These are phyloP conservation scores for Palloptera scutellata DNA, from an alignment of 2,888 invertebrate species.

Conservation along the genomic window DNA sequence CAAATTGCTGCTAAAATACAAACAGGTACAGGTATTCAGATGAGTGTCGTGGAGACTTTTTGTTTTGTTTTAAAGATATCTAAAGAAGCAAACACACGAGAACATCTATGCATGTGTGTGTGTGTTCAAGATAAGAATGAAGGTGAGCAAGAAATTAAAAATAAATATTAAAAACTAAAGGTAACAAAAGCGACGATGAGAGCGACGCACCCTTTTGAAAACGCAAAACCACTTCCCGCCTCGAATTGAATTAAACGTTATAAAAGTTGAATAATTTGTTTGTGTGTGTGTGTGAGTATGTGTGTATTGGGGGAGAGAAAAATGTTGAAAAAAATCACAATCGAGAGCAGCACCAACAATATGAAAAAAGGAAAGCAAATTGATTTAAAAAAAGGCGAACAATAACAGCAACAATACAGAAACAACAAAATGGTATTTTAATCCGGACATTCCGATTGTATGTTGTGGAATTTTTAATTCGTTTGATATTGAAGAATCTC, in stretches of 20 bases:
- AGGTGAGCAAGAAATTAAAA: constrained; percentile 36
- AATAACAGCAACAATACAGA: not conserved
- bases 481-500: not conserved
- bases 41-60: not conserved
- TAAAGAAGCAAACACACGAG: constrained; percentile 3
- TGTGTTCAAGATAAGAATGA: constrained; percentile 31
- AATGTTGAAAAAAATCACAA: not conserved
- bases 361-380: constrained; percentile 14
- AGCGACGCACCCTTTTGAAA: constrained; percentile 36
- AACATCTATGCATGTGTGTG: not conserved
- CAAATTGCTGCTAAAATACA: constrained; percentile 8
- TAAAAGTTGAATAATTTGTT: not conserved
- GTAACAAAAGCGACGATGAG: not conserved
- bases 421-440: constrained; percentile 9
- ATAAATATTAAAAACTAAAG: constrained; percentile 16
- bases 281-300: no score
- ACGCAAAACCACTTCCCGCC: constrained; percentile 37
- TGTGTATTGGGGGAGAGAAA: constrained; percentile 8
- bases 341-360: constrained; percentile 12
- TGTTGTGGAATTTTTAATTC: not conserved
- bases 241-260: constrained; percentile 36
- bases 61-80: not conserved
- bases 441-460: constrained; percentile 28
- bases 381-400: not conserved
- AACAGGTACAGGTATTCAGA: constrained; percentile 14